Evolutionary conservation across 2,888 invertebrate species (phyloP).

Genomic region (Schizaphis graminum): DNA sequence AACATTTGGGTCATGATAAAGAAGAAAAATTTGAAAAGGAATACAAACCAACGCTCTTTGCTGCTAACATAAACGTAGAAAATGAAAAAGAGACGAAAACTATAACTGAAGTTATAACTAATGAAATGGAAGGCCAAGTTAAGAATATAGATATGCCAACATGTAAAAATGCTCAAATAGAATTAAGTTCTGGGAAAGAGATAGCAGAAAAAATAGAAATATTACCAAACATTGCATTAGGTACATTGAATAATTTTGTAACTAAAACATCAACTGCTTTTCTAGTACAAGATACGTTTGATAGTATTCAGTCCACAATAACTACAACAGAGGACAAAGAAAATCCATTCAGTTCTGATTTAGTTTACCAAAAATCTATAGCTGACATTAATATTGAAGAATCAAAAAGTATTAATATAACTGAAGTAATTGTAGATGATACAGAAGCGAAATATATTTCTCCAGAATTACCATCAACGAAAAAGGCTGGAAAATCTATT

Average conservation of each 20-base stretch:
- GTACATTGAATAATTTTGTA: background rate
- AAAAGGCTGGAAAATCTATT: conserved; percentile 67
- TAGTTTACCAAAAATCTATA: conserved; percentile 15
- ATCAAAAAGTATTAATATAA: conserved; percentile 69
- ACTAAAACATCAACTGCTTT: conserved; percentile 18
- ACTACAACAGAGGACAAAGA: conserved; percentile 54
- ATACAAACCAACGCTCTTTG: conserved; percentile 69
- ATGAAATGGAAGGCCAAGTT: conserved; percentile 72
- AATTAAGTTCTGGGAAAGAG: conserved; percentile 71
- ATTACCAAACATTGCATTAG: conserved; percentile 70
- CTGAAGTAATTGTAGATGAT: conserved; percentile 61
- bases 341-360: conserved; percentile 3
- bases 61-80: conserved; percentile 69
- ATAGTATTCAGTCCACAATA: conserved; percentile 52
- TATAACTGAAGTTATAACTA: conserved; percentile 72
- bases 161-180: conserved; percentile 67
- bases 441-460: conserved; percentile 61
- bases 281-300: conserved; percentile 30
- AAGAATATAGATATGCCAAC: conserved; percentile 32
- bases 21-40: conserved; percentile 70
- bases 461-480: conserved; percentile 66
- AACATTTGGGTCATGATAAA: conserved; percentile 70
- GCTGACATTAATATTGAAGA: conserved; percentile 52
- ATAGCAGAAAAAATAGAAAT: conserved; percentile 73
- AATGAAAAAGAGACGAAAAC: conserved; percentile 71